phyloP scores from a whole-genome alignment of 2,888 invertebrate genomes.

The Lingula anatina region DNA sequence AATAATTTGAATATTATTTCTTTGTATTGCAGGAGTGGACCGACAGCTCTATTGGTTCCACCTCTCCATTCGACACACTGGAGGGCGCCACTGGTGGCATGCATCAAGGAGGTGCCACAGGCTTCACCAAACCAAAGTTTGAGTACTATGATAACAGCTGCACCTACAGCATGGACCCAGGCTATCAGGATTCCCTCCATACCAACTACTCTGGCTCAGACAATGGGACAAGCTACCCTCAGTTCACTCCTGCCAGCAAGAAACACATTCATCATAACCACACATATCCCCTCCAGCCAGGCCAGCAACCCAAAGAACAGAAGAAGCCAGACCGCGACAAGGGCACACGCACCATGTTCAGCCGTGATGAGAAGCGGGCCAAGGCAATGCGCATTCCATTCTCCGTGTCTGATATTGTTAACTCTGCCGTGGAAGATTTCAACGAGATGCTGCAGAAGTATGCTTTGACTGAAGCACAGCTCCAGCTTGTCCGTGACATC shows the following conservation, averaged over 20 bases:
- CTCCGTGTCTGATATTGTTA: conserved; percentile 83
- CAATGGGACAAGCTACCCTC: conserved; percentile 31
- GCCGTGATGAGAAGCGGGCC: conserved; percentile 37
- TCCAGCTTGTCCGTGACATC: conserved; percentile 89
- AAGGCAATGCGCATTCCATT: conserved; percentile 61
- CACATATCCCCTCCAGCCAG: conserved; percentile 42
- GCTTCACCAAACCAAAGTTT: conserved; percentile 21
- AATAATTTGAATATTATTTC: too few species aligned
- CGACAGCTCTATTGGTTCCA: conserved; percentile 16
- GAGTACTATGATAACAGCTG: conserved; percentile 26
- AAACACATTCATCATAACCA: conserved; percentile 44
- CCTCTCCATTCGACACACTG: conserved; percentile 37
- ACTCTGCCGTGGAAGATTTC: conserved; percentile 95
- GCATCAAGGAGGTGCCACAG: conserved; percentile 15
- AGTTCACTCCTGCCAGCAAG: conserved; percentile 8
- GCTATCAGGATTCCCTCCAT: conserved; percentile 3
- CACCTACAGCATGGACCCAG: conserved; percentile 16
- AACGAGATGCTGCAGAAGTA: conserved; percentile 90
- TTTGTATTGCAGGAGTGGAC: conserved; percentile 28
- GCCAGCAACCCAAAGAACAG: conserved; percentile 30
- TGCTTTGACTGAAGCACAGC: conserved; percentile 77
- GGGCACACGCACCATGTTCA: neutral
- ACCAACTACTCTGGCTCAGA: conserved; percentile 34
- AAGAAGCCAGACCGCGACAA: neutral
- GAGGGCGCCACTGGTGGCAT: conserved; percentile 47